Evolutionary conservation across 2,113 vertebrate species (phyloP), one percentile per base, ranked within the genome.

Genomic region (Ovibos moschatus): DNA sequence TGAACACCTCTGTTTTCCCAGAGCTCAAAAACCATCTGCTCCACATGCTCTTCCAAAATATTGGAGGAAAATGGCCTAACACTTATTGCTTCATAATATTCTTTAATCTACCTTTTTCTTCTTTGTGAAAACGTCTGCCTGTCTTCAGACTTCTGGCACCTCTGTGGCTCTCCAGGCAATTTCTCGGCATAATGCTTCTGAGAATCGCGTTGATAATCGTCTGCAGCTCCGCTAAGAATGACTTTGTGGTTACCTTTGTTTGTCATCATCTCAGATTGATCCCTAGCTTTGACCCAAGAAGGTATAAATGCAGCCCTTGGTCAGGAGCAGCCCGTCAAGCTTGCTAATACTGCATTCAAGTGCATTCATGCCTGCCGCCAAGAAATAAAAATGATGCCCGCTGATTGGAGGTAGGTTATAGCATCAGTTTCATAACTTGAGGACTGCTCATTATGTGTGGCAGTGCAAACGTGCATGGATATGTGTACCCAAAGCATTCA

Each of bases 71-170:
- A 92, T 8, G 25, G 45, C 45, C 87, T 62, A 12, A 27, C 36
- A 40, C 25, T 45, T 28, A n/a, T 2, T 27, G 87, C 85, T 76
- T 53, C 40, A 16, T 45, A 78, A 11, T 43, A 79, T 43, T 84
- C 81, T 89, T 36, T 51, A 88, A 89, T 88, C 76, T 86, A 67
- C 82, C 83, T 74, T 62, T 85, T 40, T 36, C 93, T 83, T 87
- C 30, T 51, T 30, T 89, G 86, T 74, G 87, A 57, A 95, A 97
- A 86, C 89, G 97, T 79, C 89, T 89, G 85, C 76, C 82, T 51
- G 15, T 50, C 89, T 91, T 85, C 76, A 55, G 93, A 64, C 94
- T 92, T 23, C 78, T 84, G 85, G 85, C 88, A 57, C 45, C 4
- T 78, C 74, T 84, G 55, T 23, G 36, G 6, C 36, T 85, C 53